phyloP scores from a whole-genome alignment of 2,888 invertebrate species.

The Oconnorella tubifera region DNA sequence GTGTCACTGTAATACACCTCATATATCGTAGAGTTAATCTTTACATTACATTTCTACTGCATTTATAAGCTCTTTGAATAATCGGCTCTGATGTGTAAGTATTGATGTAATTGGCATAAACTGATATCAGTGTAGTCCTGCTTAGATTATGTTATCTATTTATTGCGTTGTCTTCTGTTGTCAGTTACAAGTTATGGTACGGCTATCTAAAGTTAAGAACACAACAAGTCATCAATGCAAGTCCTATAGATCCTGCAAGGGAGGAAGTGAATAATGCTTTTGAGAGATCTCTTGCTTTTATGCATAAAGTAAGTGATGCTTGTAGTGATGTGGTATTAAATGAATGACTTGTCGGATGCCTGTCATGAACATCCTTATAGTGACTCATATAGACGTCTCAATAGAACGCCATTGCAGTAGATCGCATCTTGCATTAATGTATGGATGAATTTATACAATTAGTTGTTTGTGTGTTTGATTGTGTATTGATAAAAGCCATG shows the following conservation, averaged over 20 bases:
- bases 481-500: no score
- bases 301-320: slow-evolving; percentile 78
- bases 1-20: no score
- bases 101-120: background rate
- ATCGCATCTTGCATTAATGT: no score
- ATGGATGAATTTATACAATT: no score
- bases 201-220: slow-evolving; percentile 84
- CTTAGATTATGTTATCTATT: background rate
- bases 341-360: no score
- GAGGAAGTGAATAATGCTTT: slow-evolving; percentile 95
- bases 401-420: no score
- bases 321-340: no score
- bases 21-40: no score
- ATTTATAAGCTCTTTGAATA: no score
- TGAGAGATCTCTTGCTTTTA: slow-evolving; percentile 92
- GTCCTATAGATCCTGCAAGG: slow-evolving; percentile 79
- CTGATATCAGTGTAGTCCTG: background rate
- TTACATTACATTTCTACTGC: no score
- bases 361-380: background rate
- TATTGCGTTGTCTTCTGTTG: background rate
- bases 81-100: no score
- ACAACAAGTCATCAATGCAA: slow-evolving; percentile 72
- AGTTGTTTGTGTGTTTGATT: no score
- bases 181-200: slow-evolving; percentile 91
- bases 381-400: background rate